Conservation (phyloP, 2,113 vertebrate genomes). For the Neofelis nebulosa region DNA sequence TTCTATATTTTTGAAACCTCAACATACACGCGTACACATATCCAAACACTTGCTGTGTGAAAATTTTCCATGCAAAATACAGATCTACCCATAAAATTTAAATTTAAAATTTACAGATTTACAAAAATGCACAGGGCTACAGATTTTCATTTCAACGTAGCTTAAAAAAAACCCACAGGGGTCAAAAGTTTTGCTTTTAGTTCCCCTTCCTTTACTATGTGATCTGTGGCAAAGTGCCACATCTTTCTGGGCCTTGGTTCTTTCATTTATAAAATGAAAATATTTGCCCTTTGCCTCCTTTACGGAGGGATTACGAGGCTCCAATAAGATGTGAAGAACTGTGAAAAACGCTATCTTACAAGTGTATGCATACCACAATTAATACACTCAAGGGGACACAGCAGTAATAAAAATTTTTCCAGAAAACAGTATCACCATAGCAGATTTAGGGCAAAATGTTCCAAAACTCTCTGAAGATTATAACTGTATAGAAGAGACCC, state of each 20-base stretch:
- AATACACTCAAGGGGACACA: neutral
- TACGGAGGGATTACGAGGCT: neutral
- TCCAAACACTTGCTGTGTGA: neutral
- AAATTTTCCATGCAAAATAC: neutral
- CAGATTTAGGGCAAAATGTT: slow-evolving; percentile 24
- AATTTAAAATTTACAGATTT: neutral
- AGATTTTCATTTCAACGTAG: neutral
- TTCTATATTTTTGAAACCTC: slow-evolving; percentile 15
- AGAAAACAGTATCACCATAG: neutral
- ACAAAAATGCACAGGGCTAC: neutral
- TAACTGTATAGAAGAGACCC: neutral
- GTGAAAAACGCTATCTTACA: neutral
- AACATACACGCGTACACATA: neutral
- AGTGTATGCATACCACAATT: neutral
- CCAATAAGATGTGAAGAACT: neutral
- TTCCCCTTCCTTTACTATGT: neutral
- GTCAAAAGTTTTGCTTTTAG: neutral
- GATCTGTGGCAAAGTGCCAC: neutral
- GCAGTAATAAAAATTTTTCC: neutral
- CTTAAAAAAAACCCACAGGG: neutral
- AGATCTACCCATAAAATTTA: neutral
- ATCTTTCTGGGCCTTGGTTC: neutral
- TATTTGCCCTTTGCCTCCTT: neutral
- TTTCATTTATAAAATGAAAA: slow-evolving; percentile 33
- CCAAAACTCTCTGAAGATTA: neutral